Conservation (phyloP, 2,797 vertebrate species). For the Hylomyscus alleni region DNA sequence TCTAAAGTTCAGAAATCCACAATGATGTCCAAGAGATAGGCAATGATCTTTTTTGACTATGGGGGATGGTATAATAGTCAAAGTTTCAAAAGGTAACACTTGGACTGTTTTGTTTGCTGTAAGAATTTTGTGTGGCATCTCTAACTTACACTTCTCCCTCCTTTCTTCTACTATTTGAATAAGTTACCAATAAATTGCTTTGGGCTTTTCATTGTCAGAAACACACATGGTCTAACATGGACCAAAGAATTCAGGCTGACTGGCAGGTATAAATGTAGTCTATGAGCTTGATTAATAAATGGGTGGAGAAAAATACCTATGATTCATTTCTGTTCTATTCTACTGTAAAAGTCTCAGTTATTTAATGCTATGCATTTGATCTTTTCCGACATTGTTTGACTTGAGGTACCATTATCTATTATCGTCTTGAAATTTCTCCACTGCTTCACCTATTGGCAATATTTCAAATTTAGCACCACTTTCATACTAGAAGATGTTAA, state of each 20-base stretch:
- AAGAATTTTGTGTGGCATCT: not conserved
- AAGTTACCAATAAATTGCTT: not conserved
- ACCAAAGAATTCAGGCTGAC: not conserved
- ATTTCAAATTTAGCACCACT: not conserved
- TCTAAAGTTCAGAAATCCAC: not conserved
- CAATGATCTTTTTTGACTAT: not conserved
- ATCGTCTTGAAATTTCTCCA: not conserved
- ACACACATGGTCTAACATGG: not conserved
- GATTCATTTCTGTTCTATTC: slow-evolving; percentile 11
- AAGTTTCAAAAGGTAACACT: not conserved
- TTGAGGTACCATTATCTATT: not conserved
- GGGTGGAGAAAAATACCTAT: not conserved
- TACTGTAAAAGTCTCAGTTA: not conserved
- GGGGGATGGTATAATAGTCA: not conserved
- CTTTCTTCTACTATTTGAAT: slow-evolving; percentile 38
- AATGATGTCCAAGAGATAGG: not conserved
- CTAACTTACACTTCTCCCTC: not conserved
- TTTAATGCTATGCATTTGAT: slow-evolving; percentile 6
- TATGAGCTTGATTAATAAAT: not conserved
- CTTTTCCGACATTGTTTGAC: not conserved
- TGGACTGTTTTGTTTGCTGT: not conserved
- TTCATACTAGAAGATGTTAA: slow-evolving; percentile 38
- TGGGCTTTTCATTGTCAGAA: not conserved
- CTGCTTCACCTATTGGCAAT: not conserved
- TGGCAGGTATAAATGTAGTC: not conserved